Base-by-base conservation (phyloP, 1,140 invertebrate genomes). In the Euwallacea similis region DNA sequence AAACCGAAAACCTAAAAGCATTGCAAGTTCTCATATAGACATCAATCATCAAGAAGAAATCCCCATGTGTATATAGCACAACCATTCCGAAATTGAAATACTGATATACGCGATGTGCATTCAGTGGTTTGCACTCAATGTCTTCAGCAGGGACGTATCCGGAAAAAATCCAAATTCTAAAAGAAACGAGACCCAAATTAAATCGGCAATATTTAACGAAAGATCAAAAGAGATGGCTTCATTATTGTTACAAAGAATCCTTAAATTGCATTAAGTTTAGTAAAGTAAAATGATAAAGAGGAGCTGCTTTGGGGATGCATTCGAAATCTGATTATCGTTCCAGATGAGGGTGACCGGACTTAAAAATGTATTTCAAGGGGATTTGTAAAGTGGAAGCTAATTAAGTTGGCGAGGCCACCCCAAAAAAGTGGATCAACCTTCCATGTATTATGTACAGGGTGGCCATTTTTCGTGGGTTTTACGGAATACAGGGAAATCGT, bases 161-260 rank as follows among this genome's bases (percentile, higher is more conserved):
- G 10, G 41, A 42, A 42, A 15, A 15, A 33, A 64, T 43, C 44
- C 6, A 13, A 50, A 11, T 11, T 13, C 13, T 50, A 6, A 11
- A n/a, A 55, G 46, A 50, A 50, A 50, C 46, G 13, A 13, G 46
- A 33, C 21, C 21, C 21, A 68, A 69, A 69, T 63, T 64, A 13
- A 56, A 71, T 64, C 59, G 61, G 42, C 69, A 65, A 66, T 71
- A 66, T 64, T 64, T 71, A 71, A 71, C 59, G 69, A 65, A 42
- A 71, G 69, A 71, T 71, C 69, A 71, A 71, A 71, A 65, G 69
- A 71, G 69, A 65, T 65, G 69, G 53, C 62, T 71, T 71, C 69
- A 65, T 65, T 64, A 71, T 64, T 65, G 69, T 71, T 65, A 71
- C 69, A 71, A 71, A 71, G 69, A 71, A 71, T 71, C 46, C 54